phyloP scores from a whole-genome alignment of 1,140 invertebrate genomes.

The Chironomus striatipennis region DNA sequence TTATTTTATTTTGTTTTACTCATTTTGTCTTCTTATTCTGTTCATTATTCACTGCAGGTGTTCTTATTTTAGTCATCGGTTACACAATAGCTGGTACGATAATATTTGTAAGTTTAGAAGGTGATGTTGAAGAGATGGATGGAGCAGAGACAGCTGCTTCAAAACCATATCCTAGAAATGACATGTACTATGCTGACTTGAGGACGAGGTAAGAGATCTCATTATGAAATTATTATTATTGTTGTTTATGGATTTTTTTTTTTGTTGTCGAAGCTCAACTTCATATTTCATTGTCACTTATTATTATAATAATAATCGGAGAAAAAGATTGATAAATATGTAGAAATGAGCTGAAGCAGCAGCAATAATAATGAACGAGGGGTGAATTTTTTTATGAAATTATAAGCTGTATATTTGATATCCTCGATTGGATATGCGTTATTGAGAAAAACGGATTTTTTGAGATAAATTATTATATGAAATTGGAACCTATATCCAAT shows the following conservation, averaged over 20 bases:
- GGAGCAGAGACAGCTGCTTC: slow-evolving; percentile 47
- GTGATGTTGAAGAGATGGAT: slow-evolving; percentile 42
- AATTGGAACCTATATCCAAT: no score
- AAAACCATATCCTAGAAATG: slow-evolving; percentile 47
- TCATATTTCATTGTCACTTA: neutral
- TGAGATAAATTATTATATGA: no score
- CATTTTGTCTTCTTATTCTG: neutral
- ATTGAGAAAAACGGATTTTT: no score
- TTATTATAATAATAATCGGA: neutral
- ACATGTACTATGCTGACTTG: slow-evolving; percentile 41
- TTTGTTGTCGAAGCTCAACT: neutral
- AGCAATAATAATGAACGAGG: no score
- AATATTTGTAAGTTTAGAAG: slow-evolving; percentile 82
- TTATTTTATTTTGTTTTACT: neutral
- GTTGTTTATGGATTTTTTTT: neutral
- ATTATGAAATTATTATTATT: neutral
- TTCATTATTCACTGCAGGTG: slow-evolving; percentile 45
- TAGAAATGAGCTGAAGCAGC: no score
- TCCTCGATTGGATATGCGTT: no score
- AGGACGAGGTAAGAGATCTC: slow-evolving; percentile 39
- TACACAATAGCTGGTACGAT: slow-evolving; percentile 89
- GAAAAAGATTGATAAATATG: no score
- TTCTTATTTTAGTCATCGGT: slow-evolving; percentile 75
- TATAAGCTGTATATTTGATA: no score
- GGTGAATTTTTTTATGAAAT: no score